phyloP scores from a whole-genome alignment of 2,888 invertebrate species.

The Volucella inanis region DNA sequence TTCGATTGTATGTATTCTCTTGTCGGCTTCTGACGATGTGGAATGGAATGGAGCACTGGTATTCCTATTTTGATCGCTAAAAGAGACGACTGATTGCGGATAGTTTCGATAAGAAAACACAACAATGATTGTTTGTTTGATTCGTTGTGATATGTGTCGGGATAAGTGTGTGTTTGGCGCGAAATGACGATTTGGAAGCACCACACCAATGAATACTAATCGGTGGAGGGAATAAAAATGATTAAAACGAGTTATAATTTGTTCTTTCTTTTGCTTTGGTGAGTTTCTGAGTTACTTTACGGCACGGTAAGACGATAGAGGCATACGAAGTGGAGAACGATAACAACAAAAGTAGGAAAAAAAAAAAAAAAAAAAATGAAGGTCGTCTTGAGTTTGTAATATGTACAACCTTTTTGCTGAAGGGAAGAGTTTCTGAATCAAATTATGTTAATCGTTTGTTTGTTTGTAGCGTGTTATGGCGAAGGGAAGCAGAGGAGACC shows the following conservation, averaged over 20 bases:
- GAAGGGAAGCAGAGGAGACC: background rate
- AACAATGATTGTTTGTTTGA: conserved; percentile 68
- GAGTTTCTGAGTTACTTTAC: conserved; percentile 16
- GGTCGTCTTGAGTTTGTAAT: conserved; percentile 52
- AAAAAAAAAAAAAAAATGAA: conserved; percentile 35
- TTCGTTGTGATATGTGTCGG: conserved; percentile 16
- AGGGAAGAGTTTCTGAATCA: conserved; percentile 36
- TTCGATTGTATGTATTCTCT: conserved; percentile 44
- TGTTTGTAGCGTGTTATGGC: background rate
- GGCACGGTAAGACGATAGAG: background rate
- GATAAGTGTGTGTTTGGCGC: conserved; percentile 22
- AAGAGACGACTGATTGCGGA: background rate
- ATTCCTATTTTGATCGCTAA: conserved; percentile 18
- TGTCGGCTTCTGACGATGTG: conserved; percentile 47
- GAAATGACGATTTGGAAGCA: conserved; percentile 37
- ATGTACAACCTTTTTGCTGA: conserved; percentile 18
- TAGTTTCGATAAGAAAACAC: conserved; percentile 51
- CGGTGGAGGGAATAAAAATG: conserved; percentile 35
- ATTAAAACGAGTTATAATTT: conserved; percentile 57
- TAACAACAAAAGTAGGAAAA: too few relatives aligned
- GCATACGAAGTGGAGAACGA: background rate
- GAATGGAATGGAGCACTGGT: conserved; percentile 14
- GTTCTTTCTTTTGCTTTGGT: conserved; percentile 23
- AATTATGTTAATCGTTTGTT: conserved; percentile 47
- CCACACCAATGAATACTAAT: conserved; percentile 44